Base-by-base conservation (phyloP, 2,113 vertebrate species). In the Etia nguti region DNA sequence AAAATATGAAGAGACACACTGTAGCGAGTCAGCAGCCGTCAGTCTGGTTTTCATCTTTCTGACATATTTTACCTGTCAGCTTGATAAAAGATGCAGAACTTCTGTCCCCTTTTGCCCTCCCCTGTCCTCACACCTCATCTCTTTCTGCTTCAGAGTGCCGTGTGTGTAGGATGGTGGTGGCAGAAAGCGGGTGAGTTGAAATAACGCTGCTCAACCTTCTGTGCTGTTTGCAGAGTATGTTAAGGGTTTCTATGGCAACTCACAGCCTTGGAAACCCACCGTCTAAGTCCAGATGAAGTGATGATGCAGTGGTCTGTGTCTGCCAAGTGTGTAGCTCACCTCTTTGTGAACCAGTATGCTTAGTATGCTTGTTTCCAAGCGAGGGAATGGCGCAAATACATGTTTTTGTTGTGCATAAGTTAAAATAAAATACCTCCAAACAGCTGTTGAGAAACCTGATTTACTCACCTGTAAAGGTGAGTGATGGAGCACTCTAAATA, bases 211-310 rank as follows among this genome's bases (percentile, higher is more conserved):
- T 92, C 90, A 89, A 88, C 92, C 92, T 88, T 91, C 91, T 90
- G 84, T 90, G 92, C 92, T 88, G 86, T 90, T 93, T 86, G 88
- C n/a, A 90, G 86, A 90, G 88, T 90, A 86, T 50, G 41, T 92
- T 87, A 86, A 90, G 50, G 84, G 94, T 96, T 95, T 93, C 95
- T 83, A 95, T 95, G 92, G 93, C 88, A 94, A 95, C 93, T 20
- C 84, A 84, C 81, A 92, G 89, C 92, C 92, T 93, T 92, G 90
- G 84, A 93, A 94, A 92, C 88, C 84, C 82, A 89, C 59, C 83
- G 89, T 90, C 94, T 81, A 85, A 29, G 38, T 94, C 90, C 90
- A 93, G 91, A 93, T 94, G 92, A 94, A 92, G 89, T 48, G 80
- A 87, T 73, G 87, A 88, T 87, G 85, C 86, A 50, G 73, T 12